Conservation (phyloP, 2,113 vertebrate genomes). For the Casuarius casuarius region DNA sequence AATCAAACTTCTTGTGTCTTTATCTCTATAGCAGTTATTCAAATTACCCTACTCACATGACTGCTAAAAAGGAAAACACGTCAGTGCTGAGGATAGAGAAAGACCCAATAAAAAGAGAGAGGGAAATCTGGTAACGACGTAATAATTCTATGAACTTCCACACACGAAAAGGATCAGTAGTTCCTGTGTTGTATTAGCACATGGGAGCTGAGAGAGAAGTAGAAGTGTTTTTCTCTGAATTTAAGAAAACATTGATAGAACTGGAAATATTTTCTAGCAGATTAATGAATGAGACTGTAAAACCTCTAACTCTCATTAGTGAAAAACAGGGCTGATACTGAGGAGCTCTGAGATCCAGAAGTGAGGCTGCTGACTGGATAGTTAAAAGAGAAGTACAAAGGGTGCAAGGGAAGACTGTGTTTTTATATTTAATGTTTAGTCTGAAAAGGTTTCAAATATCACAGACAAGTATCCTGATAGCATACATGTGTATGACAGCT, state of each 20-base stretch:
- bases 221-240: neutral
- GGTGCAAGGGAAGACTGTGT: neutral
- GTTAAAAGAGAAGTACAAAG: neutral
- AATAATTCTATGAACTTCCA: neutral
- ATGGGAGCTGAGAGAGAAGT: neutral
- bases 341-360: neutral
- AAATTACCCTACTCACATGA: conserved; percentile 4
- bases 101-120: neutral
- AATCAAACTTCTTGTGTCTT: conserved; percentile 15
- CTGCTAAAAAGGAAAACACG: conserved; percentile 20
- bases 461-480: neutral
- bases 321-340: neutral
- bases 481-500: neutral
- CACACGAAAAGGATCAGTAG: neutral
- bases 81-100: neutral
- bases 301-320: neutral
- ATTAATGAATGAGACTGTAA: neutral
- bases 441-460: conserved; percentile 1
- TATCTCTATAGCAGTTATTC: neutral
- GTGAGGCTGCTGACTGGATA: neutral
- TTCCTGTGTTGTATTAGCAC: neutral
- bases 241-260: neutral
- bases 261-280: neutral
- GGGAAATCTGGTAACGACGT: neutral
- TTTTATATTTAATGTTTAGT: conserved; percentile 7